phyloP scores from a whole-genome alignment of 2,113 vertebrate genomes.

The Pelecanoides urinatrix region DNA sequence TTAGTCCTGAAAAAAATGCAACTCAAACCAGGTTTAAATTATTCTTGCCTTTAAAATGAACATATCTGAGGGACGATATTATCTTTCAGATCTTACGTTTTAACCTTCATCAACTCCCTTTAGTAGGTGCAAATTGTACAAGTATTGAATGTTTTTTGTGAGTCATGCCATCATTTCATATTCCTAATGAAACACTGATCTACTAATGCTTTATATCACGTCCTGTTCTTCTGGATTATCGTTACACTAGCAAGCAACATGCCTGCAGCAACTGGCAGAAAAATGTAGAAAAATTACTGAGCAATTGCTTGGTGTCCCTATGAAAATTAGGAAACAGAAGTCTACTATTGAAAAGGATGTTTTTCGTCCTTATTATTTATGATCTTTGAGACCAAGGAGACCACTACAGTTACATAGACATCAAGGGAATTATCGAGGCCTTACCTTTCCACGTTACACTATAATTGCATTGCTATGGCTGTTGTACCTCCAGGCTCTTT shows the following conservation, averaged over 20 bases:
- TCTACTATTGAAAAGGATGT: neutral
- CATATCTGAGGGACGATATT: neutral
- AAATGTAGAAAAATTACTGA: neutral
- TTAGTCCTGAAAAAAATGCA: neutral
- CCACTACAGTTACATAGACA: neutral
- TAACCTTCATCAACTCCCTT: neutral
- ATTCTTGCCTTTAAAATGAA: neutral
- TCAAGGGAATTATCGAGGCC: neutral
- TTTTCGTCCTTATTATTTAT: constrained; percentile 21
- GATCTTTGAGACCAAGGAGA: constrained; percentile 11
- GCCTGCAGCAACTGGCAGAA: neutral
- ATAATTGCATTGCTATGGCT: neutral
- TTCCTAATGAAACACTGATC: neutral
- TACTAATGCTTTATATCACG: neutral
- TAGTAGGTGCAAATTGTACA: neutral
- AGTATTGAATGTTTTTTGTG: neutral
- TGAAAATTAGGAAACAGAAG: neutral
- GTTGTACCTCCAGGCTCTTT: neutral
- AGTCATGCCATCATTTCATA: neutral
- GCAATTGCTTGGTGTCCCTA: neutral
- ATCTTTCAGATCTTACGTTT: neutral
- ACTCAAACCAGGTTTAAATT: neutral
- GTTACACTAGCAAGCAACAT: neutral
- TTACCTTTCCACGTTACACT: neutral
- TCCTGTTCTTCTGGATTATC: neutral